Conservation (phyloP, 64 coral and sea anemone species). For the Anthopleura sola region DNA sequence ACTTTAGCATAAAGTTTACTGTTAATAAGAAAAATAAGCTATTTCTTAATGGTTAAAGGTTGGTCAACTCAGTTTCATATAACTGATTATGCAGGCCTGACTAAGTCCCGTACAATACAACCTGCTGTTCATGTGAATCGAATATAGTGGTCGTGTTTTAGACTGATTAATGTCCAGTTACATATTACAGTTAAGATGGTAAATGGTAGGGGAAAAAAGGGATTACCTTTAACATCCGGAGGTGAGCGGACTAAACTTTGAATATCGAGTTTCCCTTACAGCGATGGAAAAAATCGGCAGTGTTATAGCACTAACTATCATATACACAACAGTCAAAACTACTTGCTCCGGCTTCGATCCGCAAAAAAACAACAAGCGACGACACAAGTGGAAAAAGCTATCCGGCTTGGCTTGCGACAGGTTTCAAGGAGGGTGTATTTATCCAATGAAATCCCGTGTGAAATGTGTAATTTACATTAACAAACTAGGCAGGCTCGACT, state of each 20-base stretch:
- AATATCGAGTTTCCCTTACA: neutral
- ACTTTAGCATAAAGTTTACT: no score
- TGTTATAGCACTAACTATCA: no score
- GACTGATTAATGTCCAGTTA: no score
- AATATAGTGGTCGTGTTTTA: no score
- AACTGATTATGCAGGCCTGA: no score
- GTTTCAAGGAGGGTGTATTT: slow-evolving; percentile 8
- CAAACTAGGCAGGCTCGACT: neutral
- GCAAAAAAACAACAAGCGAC: neutral
- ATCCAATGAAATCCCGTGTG: neutral
- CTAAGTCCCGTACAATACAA: no score
- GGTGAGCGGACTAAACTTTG: neutral
- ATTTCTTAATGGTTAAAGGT: no score
- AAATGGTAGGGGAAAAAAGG: neutral
- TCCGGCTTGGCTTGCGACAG: neutral
- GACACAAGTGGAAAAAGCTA: neutral
- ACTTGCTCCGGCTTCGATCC: neutral
- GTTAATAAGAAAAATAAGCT: no score
- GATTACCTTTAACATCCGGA: slow-evolving; percentile 1
- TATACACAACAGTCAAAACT: neutral
- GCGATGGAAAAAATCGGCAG: neutral
- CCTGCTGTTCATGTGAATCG: no score
- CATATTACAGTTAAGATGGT: no score
- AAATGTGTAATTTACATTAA: slow-evolving; percentile 13
- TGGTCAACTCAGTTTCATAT: no score